Evolutionary conservation across 2,113 vertebrate genomes (phyloP), one percentile per base, ranked within the genome.

Genomic region (Dendrocopos noguchii): DNA sequence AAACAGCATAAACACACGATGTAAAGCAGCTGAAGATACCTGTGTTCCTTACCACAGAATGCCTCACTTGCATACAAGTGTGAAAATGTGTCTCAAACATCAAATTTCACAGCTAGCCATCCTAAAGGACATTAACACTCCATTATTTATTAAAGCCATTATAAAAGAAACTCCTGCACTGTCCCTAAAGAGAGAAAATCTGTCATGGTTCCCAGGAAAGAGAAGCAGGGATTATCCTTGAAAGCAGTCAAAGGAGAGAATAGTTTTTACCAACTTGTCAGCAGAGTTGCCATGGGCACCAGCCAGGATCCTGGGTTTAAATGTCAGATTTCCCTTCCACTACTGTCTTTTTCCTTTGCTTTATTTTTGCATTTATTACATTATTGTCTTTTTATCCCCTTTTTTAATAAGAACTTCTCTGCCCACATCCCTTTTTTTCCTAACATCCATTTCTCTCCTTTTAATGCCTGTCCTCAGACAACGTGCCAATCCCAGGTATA

Each of bases 191-290:
- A 90, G 79, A 50, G 66, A 93, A 92, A 96, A 97, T 97, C 84
- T 95, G 97, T 93, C 97, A 97, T 96, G 96, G 96, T 97, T 97
- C 96, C 96, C 95, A 95, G 96, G 94, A 96, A 95, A 90, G 88
- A 97, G 94, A 97, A 96, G 94, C 92, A 94, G 97, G 96, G 97
- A 98, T 97, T 98, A 97, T 97, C 95, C 95, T 95, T 98, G 97
- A 96, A 97, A 97, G 96, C 94, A 95, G 25, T 97, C 94, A 97
- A 96, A 97, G 84, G 94, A 96, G 57, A 96, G 94, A 98, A 97
- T 96, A 93, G 95, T 94, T 97, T 97, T 91, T 92, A 97, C 95
- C 89, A 96, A 91, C 93, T 97, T 96, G 94, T 97, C 96, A 91
- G 91, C 91, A 93, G 94, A 96, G 97, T 98, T 97, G 96, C 97